Base-by-base conservation (phyloP, 2,888 invertebrate species). In the Acleris holmiana region DNA sequence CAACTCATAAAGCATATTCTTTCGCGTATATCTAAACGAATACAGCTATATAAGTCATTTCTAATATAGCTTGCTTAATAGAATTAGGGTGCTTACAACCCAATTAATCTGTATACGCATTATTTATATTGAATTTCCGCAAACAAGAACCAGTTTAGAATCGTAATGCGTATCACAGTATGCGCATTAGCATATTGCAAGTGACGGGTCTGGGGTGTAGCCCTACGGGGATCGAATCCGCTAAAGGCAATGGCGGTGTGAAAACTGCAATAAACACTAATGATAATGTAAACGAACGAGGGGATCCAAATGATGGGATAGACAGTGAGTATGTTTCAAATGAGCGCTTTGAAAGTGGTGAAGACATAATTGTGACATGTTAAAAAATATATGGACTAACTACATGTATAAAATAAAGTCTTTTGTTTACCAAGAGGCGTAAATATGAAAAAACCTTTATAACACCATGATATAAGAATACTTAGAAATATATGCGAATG, bases 91-190 rank as follows among this genome's bases (percentile, higher is more conserved):
- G 46, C 19, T 54, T n/a, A 49, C 44, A 29, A 35, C 41, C 67
- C 53, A 58, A 64, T 49, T 61, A 50, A 60, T 58, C 17, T 49
- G 21, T 29, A 51, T 53, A 53, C 41, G 40, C 18, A 25, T 44
- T 21, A 47, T 29, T 47, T 61, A 56, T 61, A 51, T 55, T 50
- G 25, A 58, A 51, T 48, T 67, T 67, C 53, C 50, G 56, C 66
- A 23, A 50, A 62, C 47, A 58, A 59, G 61, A 64, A 67, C 69
- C 63, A 48, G 49, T 58, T 69, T 69, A 67, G 70, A 71, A 73
- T 72, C 73, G 81, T 79, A 84, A 82, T 85, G 88, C 76, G 83
- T 83, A 87, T 88, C 88, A 86, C 80, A 83, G 79, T 87, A 87
- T 64, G 35, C 69, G 81, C 76, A 84, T 86, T 80, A 76, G 78